A percentile compares a stretch with the other conserved stretches of the same genome.
phyloP scores from a whole-genome alignment of 23 tunicate genomes.

The Phallusia fumigata region DNA sequence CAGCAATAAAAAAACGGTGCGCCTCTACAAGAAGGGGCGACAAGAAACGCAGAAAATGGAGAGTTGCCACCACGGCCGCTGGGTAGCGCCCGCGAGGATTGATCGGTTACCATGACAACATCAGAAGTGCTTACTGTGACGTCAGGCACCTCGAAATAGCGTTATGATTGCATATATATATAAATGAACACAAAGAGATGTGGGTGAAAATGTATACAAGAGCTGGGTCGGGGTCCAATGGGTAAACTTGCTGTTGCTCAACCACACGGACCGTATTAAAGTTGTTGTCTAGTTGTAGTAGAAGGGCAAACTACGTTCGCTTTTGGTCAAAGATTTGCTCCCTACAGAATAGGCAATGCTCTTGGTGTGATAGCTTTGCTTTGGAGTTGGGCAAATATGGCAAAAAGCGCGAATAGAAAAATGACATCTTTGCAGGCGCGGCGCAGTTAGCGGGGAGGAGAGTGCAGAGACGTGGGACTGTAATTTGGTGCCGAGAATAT shows the following conservation, averaged over 20 bases:
- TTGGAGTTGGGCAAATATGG: no score
- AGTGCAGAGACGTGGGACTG: no score
- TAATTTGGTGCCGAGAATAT: no score
- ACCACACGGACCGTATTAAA: not conserved
- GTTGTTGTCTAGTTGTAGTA: not conserved
- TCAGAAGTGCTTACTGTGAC: conserved; percentile 12
- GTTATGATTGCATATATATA: conserved; percentile 26
- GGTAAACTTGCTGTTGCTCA: not conserved
- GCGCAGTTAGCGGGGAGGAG: no score
- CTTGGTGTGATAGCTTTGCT: no score
- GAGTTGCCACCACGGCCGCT: not conserved
- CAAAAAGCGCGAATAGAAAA: no score
- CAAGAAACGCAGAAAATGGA: not conserved
- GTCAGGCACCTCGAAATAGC: conserved; percentile 30
- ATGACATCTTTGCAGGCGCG: not conserved
- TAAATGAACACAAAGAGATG: not conserved
- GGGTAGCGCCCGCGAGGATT: not conserved
- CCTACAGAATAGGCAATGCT: no score
- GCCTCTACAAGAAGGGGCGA: not conserved
- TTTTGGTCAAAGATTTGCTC: conserved; percentile 1
- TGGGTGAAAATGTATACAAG: not conserved
- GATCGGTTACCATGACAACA: conserved; percentile 11
- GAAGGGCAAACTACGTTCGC: not conserved
- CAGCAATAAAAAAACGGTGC: not conserved
- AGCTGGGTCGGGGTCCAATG: not conserved